Conservation (phyloP, 2,797 vertebrate species). For the Coregonus ussuriensis region DNA sequence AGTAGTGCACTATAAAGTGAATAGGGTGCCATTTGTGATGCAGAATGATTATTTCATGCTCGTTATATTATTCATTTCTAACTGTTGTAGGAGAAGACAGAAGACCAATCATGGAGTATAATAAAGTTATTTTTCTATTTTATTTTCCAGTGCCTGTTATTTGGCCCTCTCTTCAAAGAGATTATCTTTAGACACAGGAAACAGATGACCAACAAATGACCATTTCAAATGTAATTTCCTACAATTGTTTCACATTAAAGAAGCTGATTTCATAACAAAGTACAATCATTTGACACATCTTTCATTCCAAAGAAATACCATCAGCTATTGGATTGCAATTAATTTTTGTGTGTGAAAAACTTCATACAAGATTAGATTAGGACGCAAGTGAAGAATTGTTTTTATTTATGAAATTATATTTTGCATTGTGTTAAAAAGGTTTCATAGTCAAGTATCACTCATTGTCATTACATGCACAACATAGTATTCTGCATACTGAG, state of each 20-base stretch:
- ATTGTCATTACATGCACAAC: neutral
- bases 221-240: slow-evolving; percentile 54
- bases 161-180: neutral
- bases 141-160: slow-evolving; percentile 9
- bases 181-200: neutral
- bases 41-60: slow-evolving; percentile 49
- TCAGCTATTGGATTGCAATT: slow-evolving; percentile 8
- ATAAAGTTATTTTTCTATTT: slow-evolving; percentile 24
- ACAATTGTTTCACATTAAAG: slow-evolving; percentile 53
- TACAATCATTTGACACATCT: slow-evolving; percentile 36
- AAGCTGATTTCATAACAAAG: slow-evolving; percentile 46
- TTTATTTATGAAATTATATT: neutral
- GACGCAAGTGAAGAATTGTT: slow-evolving; percentile 26
- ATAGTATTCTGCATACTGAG: neutral
- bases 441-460: neutral
- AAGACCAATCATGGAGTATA: neutral
- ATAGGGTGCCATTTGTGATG: neutral
- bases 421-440: neutral
- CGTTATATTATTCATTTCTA: slow-evolving; percentile 18
- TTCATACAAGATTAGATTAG: slow-evolving; percentile 37
- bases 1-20: neutral
- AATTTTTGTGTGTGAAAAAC: slow-evolving; percentile 15
- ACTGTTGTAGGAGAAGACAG: slow-evolving; percentile 9
- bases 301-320: slow-evolving; percentile 25
- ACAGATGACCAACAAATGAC: slow-evolving; percentile 26